Conservation (phyloP, 2,113 vertebrate genomes). For the Gopherus flavomarginatus region DNA sequence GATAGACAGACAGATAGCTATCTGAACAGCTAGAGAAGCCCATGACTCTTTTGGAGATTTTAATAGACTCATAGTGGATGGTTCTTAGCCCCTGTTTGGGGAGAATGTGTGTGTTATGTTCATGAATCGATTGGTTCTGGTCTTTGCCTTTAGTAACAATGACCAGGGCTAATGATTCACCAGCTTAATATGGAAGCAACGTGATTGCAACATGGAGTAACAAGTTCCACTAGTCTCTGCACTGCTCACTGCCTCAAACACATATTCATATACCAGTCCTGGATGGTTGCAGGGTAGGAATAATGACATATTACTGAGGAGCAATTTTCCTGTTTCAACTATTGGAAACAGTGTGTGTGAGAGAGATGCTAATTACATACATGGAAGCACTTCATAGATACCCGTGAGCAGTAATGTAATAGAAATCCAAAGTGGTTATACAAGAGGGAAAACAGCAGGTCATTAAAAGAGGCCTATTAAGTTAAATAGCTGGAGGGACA, state of each 20-base stretch:
- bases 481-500: not conserved
- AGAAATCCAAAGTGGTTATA: conserved; percentile 26
- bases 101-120: not conserved
- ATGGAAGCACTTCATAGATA: not conserved
- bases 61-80: not conserved
- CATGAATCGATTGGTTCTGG: conserved; percentile 63
- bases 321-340: not conserved
- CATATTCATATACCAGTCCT: conserved; percentile 3
- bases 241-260: not conserved
- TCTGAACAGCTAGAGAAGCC: not conserved
- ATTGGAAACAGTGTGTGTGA: conserved; percentile 1
- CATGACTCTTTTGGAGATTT: not conserved
- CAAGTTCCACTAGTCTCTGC: conserved; percentile 8
- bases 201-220: conserved; percentile 26
- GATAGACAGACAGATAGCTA: not conserved
- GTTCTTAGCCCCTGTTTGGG: not conserved
- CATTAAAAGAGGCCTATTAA: conserved; percentile 17
- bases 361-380: not conserved
- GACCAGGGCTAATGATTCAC: conserved; percentile 80
- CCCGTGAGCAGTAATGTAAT: not conserved
- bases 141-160: conserved; percentile 23
- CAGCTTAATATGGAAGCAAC: conserved; percentile 48
- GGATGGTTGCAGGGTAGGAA: conserved; percentile 25
- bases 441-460: conserved; percentile 31
- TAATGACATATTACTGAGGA: conserved; percentile 3